Evolutionary conservation across 2,888 invertebrate species (phyloP), one percentile per base, ranked within the genome.

Genomic region (Pegoplata infirma): DNA sequence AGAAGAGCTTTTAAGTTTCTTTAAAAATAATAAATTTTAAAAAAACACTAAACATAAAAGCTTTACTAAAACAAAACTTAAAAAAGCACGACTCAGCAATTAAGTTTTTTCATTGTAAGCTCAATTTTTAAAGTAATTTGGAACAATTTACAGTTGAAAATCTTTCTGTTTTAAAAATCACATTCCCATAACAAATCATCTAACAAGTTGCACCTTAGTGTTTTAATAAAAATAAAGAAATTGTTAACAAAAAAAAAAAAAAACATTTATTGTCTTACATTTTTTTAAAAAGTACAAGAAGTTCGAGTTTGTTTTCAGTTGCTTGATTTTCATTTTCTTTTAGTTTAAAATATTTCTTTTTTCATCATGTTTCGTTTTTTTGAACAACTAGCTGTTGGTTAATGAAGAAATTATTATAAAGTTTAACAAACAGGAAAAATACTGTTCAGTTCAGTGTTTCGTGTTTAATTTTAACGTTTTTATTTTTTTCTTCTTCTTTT

Each of bases 401-500:
- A 72, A 77, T 72, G 67, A 77, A 67, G 49, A 61, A 55, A 51
- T 44, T 49, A 40, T 68, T 47, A 53, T 32, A 49, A 19, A 44
- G 49, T 51, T 67, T 23, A 55, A 23, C 25, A 56, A 61, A 72
- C 23, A 46, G 16, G 32, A 40, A 56, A 47, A 55, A 40, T 56
- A 19, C 36, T 47, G 64, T 32, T 47, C 46, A 47, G 17, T 47
- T 32, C 32, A 23, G 21, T 21, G 25, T 66, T 55, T 53, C 44
- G 7, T 66, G 28, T 66, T 55, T 40, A 55, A 17, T 66, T 66
- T 44, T 4, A 40, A 14, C 19, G 5, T 46, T 44, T n/a, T 32
- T 44, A 10, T 10, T 17, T 47, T 25, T 25, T 51, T 47, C 17
- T 19, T 19, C 5, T 51, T 6, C 2, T 23, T 56, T 36, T 58